Conservation (phyloP, 2,888 invertebrate species). For the Lycocerus yunnanus region DNA sequence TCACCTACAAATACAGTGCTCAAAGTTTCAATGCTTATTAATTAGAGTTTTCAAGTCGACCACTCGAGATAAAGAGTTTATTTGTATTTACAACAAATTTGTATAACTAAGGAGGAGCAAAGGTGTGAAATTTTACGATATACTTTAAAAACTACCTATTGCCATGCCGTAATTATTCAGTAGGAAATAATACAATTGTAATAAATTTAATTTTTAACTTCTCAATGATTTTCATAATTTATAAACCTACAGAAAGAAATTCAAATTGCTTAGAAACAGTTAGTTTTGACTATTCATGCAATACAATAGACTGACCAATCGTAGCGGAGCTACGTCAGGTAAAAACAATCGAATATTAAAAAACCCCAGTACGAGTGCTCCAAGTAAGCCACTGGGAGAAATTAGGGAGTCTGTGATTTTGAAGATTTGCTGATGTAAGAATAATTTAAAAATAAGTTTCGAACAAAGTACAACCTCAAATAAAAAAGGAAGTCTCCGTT, state of each 20-base stretch:
- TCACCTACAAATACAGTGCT: not conserved
- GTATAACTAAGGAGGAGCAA: not conserved
- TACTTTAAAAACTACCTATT: not conserved
- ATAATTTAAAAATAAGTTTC: not conserved
- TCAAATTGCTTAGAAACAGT: not conserved
- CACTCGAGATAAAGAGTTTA: not conserved
- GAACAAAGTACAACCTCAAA: not conserved
- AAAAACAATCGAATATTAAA: not conserved
- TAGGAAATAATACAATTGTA: not conserved
- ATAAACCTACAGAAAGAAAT: not conserved
- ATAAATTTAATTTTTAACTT: not conserved
- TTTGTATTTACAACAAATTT: not conserved
- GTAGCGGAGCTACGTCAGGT: too few species aligned
- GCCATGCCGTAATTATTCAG: not conserved
- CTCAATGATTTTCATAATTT: not conserved
- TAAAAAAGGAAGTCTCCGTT: not conserved
- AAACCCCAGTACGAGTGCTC: not conserved
- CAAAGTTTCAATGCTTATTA: not conserved
- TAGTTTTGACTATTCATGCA: not conserved
- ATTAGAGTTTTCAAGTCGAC: not conserved
- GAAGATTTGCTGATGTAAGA: not conserved
- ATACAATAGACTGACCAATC: too few species aligned
- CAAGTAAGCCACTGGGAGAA: not conserved
- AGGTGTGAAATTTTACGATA: not conserved
- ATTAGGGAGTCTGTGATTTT: not conserved